phyloP scores from a whole-genome alignment of 2,888 invertebrate genomes.

The Ornithoptera priamus region DNA sequence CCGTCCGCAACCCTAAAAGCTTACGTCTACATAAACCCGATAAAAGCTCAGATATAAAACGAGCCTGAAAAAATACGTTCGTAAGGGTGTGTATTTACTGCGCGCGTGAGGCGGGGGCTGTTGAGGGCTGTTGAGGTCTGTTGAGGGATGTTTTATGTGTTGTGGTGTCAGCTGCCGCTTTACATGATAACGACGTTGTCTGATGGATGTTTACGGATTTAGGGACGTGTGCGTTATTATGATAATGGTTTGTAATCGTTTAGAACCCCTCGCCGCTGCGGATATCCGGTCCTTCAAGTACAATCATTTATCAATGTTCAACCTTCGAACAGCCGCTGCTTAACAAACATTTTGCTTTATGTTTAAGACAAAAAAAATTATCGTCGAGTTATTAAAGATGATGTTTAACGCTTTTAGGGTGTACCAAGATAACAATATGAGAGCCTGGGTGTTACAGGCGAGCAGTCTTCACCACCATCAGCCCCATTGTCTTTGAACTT shows the following conservation, averaged over 20 bases:
- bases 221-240: neutral
- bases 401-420: too few species aligned
- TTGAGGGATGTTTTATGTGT: conserved; percentile 18
- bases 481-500: too few species aligned
- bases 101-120: conserved; percentile 15
- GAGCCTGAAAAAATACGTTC: conserved; percentile 29
- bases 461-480: too few species aligned
- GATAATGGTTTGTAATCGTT: neutral
- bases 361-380: too few species aligned
- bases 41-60: conserved; percentile 26
- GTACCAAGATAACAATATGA: too few species aligned
- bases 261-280: too few species aligned
- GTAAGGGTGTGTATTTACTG: conserved; percentile 16
- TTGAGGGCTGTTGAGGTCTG: conserved; percentile 9
- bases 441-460: too few species aligned
- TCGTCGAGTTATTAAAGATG: too few species aligned
- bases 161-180: conserved; percentile 25
- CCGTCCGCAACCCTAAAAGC: conserved; percentile 19
- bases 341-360: too few species aligned
- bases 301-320: too few species aligned
- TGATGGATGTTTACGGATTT: conserved; percentile 9
- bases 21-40: conserved; percentile 16
- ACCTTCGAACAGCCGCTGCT: too few species aligned
- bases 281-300: too few species aligned
- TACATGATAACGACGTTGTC: conserved; percentile 24